These are phyloP conservation scores for Xylophagus ater DNA, from an alignment of 2,888 invertebrate genomes.

Conservation along the genomic window DNA sequence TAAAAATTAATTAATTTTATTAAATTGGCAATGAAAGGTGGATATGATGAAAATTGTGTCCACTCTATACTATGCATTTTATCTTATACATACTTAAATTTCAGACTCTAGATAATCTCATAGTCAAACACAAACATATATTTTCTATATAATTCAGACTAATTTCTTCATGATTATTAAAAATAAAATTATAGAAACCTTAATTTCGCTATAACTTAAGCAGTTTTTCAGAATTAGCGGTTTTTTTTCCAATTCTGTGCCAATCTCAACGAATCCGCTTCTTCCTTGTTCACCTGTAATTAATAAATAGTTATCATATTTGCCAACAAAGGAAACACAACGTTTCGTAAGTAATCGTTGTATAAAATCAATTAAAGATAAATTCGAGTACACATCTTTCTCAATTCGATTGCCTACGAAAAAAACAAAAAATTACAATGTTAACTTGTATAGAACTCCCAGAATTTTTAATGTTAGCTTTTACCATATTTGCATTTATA, in stretches of 20 bases:
- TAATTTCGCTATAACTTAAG: slow-evolving; percentile 49
- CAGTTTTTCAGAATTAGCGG: slow-evolving; percentile 42
- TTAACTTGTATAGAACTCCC: slow-evolving; percentile 16
- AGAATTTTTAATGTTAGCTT: slow-evolving; percentile 22
- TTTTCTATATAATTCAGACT: too few species aligned
- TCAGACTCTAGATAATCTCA: not conserved
- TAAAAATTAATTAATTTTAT: not conserved
- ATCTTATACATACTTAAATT: not conserved
- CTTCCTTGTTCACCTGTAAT: slow-evolving; percentile 38
- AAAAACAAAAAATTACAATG: not conserved
- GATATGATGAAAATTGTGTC: not conserved
- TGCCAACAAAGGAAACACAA: slow-evolving; percentile 42
- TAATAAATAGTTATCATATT: slow-evolving; percentile 39
- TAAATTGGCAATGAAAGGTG: not conserved
- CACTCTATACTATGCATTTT: too few species aligned
- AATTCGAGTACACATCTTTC: slow-evolving; percentile 34
- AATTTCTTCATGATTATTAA: not conserved
- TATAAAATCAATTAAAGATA: slow-evolving; percentile 41
- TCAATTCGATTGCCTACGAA: slow-evolving; percentile 31
- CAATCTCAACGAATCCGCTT: slow-evolving; percentile 44
- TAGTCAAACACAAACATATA: not conserved
- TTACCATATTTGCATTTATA: slow-evolving; percentile 42
- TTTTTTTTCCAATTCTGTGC: slow-evolving; percentile 39
- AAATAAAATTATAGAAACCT: slow-evolving; percentile 28
- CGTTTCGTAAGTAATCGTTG: slow-evolving; percentile 44